phyloP scores from a whole-genome alignment of 2,888 invertebrate genomes.

The Drosophila rellima region DNA sequence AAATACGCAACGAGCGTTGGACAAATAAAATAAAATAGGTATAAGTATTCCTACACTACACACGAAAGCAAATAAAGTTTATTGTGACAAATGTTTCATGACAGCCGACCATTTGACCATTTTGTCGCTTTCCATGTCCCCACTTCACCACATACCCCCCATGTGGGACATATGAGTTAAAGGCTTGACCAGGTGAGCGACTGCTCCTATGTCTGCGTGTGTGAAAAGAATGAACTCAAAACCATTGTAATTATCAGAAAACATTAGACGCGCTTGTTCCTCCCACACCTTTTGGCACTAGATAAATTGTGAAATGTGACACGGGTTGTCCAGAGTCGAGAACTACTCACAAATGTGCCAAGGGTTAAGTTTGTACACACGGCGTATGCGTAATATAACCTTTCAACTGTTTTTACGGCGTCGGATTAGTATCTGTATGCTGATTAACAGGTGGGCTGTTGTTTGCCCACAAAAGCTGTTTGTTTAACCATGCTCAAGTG shows the following conservation, averaged over 20 bases:
- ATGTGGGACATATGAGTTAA: slow-evolving; percentile 16
- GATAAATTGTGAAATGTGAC: slow-evolving; percentile 64
- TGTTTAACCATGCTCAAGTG: slow-evolving; percentile 49
- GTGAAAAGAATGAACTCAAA: slow-evolving; percentile 58
- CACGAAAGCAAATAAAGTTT: slow-evolving; percentile 79
- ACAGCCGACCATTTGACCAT: slow-evolving; percentile 64
- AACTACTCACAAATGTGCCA: slow-evolving; percentile 38
- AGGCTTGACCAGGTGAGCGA: slow-evolving; percentile 41
- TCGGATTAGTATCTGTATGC: slow-evolving; percentile 39
- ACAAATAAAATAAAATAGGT: slow-evolving; percentile 58
- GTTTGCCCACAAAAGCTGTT: slow-evolving; percentile 22
- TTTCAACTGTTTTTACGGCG: slow-evolving; percentile 46
- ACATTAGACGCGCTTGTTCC: slow-evolving; percentile 62
- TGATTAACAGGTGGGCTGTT: slow-evolving; percentile 50
- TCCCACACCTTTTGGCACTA: slow-evolving; percentile 30
- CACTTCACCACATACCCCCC: not conserved
- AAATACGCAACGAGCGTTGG: slow-evolving; percentile 55
- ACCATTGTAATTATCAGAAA: slow-evolving; percentile 74
- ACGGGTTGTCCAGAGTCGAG: slow-evolving; percentile 28
- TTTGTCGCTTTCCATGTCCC: slow-evolving; percentile 42
- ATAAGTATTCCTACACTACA: slow-evolving; percentile 46
- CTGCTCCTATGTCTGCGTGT: slow-evolving; percentile 21
- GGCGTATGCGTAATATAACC: slow-evolving; percentile 63
- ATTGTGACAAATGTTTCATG: slow-evolving; percentile 82
- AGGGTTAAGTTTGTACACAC: slow-evolving; percentile 34